Evolutionary conservation across 2,888 invertebrate genomes (phyloP).

Genomic region (Aphidoletes aphidimyza): DNA sequence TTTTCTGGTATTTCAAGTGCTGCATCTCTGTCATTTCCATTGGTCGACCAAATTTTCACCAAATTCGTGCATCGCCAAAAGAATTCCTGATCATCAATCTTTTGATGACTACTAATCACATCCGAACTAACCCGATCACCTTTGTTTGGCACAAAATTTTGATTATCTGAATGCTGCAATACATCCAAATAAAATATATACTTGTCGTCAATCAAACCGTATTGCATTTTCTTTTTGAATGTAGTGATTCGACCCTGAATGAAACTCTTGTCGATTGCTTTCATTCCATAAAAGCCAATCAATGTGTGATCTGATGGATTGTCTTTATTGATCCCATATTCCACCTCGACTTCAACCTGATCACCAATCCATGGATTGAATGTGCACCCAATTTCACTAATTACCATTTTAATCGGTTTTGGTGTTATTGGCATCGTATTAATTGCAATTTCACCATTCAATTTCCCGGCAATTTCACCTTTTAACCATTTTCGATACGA

Average conservation of each 20-base stretch:
- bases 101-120: conserved; percentile 79
- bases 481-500: neutral
- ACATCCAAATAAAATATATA: conserved; percentile 72
- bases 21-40: neutral
- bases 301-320: conserved; percentile 61
- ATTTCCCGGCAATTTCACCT: neutral
- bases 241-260: conserved; percentile 56
- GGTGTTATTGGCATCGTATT: neutral
- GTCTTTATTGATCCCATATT: conserved; percentile 71
- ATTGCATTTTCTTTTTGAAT: conserved; percentile 64
- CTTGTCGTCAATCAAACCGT: conserved; percentile 71
- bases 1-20: neutral
- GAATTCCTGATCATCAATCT: conserved; percentile 73
- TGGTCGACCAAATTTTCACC: neutral
- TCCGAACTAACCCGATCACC: conserved; percentile 75
- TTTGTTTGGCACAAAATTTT: conserved; percentile 66
- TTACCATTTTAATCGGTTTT: neutral
- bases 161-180: conserved; percentile 68
- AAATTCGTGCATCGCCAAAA: conserved; percentile 62
- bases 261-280: neutral
- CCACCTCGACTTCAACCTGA: conserved; percentile 73
- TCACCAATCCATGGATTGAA: conserved; percentile 79
- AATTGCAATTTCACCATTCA: neutral
- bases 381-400: conserved; percentile 68
- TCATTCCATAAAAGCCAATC: neutral